A percentile compares a stretch with the other conserved stretches of the same genome.
Evolutionary conservation across 2,113 vertebrate genomes (phyloP).

Genomic region (Irena cyanogastra): DNA sequence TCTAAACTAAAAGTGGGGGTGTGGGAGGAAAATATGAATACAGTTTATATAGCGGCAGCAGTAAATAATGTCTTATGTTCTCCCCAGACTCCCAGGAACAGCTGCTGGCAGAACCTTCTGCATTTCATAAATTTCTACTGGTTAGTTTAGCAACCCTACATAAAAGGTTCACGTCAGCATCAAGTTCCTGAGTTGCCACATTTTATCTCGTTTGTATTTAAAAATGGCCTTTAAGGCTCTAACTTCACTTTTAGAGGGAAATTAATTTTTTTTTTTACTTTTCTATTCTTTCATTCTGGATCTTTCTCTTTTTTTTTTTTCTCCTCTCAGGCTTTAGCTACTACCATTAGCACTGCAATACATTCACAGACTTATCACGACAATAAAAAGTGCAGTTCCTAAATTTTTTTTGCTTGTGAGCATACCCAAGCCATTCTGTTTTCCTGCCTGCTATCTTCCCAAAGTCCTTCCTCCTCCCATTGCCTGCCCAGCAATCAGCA

Average conservation of each 20-base stretch:
- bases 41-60: neutral
- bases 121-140: neutral
- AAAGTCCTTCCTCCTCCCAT: neutral
- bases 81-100: neutral
- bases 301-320: neutral
- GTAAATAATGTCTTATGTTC: neutral
- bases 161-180: neutral
- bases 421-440: neutral
- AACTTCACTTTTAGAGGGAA: neutral
- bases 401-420: neutral
- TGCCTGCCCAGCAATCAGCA: slow-evolving; percentile 7
- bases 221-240: neutral
- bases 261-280: neutral
- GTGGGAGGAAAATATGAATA: neutral
- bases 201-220: neutral
- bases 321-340: neutral
- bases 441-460: neutral
- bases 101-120: neutral
- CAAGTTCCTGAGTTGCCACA: neutral
- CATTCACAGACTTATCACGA: neutral
- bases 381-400: neutral
- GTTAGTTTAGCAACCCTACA: neutral
- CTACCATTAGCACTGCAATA: neutral
- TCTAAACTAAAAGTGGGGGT: neutral
- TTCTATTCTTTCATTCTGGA: neutral